Evolutionary conservation across 2,888 invertebrate species (phyloP), one percentile per base, ranked within the genome.

Genomic region (Aradus depressus): DNA sequence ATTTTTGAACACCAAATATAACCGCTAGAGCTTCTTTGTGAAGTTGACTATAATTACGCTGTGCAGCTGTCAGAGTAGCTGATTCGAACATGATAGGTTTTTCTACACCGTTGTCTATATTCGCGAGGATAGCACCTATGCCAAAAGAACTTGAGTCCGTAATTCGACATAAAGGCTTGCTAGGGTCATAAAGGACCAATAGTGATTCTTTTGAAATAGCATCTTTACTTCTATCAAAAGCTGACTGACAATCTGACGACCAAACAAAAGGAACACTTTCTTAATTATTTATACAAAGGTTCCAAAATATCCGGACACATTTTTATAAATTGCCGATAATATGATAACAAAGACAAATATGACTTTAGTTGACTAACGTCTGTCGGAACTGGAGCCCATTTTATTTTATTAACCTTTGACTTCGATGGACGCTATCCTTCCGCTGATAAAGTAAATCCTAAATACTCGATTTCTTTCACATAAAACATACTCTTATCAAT

Each of bases 401-500:
- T 19, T 1, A 54, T 41, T 4, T 52, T 52, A n/a, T 38, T 35
- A 2, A 56, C 23, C 21, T 52, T 56, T 2, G 19, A 14, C 39
- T 14, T 12, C 25, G 25, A 22, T 12, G 54, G 52, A 21, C 32
- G 34, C 12, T 39, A 32, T 16, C 54, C 49, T 8, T 42, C 26
- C 4, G 31, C n/a, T 0, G 35, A 21, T 19, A 44, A 14, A 10
- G 8, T 45, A 44, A 60, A 57, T 18, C 62, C 61, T 34, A 62
- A 53, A 55, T 59, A 63, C 42, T 57, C 53, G n/a, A 63, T 55
- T 12, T 41, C n/a, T 19, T 45, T 32, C 38, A 56, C 18, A 52
- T 56, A 60, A 52, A 60, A 62, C 6, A 41, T 49, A 48, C 59
- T 62, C 51, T 62, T 61, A n/a, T 56, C 39, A 34, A 43, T n/a